Base-by-base conservation (phyloP, 2,888 invertebrate genomes). In the Amiota minor region DNA sequence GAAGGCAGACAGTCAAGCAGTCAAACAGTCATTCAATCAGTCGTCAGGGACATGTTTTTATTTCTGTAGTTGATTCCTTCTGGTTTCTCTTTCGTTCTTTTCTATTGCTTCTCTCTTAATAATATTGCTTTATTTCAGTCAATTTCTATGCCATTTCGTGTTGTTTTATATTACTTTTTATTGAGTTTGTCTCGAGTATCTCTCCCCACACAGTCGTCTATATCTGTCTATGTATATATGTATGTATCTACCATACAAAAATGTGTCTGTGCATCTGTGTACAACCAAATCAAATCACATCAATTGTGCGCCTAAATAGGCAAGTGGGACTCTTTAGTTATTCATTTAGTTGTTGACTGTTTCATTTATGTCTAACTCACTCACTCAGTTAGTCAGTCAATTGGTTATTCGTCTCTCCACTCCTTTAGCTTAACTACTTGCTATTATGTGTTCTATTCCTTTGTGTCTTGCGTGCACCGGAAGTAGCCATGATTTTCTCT, bases 321-420 rank as follows among this genome's bases (percentile, higher is more conserved):
- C 86, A 87, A 87, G 78, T 83, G 86, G 84, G 84, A 86, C 79
- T 83, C 80, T 80, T 87, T 86, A 86, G 81, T 79, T 81, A 83
- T 83, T 83, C 83, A 83, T 83, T 85, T 84, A 81, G 76, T 73
- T 10, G 46, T 62, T 64, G 46, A 47, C 65, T 69, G 1, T 50
- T 59, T 68, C 49, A 46, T 49, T 64, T 70, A 61, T 20, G 59
- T 18, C 16, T 55, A 46, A 16, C 35, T 6, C n/a, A 50, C 20
- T 12, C 10, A 12, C 16, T 62, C 20, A 14, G 61, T 18, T 47
- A 45, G 61, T 18, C 53, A 45, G 72, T 78, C 81, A 70, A 3
- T 35, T 35, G 35, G 35, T 35, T 35, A 35, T 8, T 35, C 35
- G 2, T 35, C 35, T 6, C 35, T 35, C 35, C 6, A 35, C 35